A percentile compares a stretch with the other conserved stretches of the same genome.
These are phyloP conservation scores for Phaonia tiefii DNA, from an alignment of 2,888 invertebrate genomes.

Conservation along the genomic window DNA sequence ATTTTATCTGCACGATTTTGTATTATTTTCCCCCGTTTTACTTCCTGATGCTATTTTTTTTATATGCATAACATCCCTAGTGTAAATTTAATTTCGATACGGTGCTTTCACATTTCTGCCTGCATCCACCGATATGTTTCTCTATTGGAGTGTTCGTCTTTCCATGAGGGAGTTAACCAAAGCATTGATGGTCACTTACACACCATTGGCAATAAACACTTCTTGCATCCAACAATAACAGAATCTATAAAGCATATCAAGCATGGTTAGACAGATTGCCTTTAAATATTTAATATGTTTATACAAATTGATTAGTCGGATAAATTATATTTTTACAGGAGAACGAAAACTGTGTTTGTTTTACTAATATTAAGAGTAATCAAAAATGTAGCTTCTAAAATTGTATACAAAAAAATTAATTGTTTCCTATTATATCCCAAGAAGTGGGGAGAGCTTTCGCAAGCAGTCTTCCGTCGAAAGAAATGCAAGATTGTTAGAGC, in stretches of 20 bases:
- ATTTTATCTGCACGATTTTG: constrained; percentile 48
- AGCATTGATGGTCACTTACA: constrained; percentile 9
- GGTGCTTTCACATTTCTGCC: not conserved
- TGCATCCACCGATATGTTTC: constrained; percentile 9
- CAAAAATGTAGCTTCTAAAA: too few relatives aligned
- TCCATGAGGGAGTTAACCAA: constrained; percentile 20
- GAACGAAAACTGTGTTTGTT: too few relatives aligned
- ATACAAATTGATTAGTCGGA: not conserved
- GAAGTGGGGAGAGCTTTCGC: too few relatives aligned
- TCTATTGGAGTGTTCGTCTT: constrained; percentile 8
- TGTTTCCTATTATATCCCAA: too few relatives aligned
- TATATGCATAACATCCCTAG: constrained; percentile 33
- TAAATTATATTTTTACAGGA: too few relatives aligned
- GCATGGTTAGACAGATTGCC: not conserved
- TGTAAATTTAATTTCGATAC: constrained; percentile 32
- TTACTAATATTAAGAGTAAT: too few relatives aligned
- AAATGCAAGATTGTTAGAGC: too few relatives aligned
- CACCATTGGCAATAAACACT: constrained; percentile 6
- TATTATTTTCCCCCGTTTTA: too few relatives aligned
- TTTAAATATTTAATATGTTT: constrained; percentile 20
- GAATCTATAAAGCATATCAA: not conserved
- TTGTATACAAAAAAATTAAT: too few relatives aligned
- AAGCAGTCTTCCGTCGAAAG: too few relatives aligned
- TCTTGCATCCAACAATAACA: not conserved
- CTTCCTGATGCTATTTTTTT: constrained; percentile 24